Evolutionary conservation across 2,888 invertebrate genomes (phyloP).

Genomic region (Polyommatus icarus): DNA sequence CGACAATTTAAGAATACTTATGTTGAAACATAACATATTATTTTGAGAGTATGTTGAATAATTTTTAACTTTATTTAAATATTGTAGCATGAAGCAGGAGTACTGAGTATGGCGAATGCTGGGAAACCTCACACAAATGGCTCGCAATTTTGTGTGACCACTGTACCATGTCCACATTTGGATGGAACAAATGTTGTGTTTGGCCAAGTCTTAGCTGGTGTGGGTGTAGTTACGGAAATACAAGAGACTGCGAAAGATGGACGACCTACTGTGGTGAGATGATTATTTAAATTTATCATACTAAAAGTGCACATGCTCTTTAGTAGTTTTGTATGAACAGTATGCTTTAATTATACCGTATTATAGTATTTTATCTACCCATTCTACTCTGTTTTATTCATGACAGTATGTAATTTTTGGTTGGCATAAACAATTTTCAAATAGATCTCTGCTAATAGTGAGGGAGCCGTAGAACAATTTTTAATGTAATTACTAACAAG

Average conservation of each 20-base stretch:
- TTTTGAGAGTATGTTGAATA: too few species aligned
- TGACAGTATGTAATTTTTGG: too few species aligned
- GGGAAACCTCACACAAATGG: constrained; percentile 91
- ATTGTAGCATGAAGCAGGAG: constrained; percentile 82
- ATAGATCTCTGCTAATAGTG: too few species aligned
- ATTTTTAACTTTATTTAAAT: neutral
- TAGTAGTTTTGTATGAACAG: too few species aligned
- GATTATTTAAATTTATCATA: constrained; percentile 35
- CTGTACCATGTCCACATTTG: constrained; percentile 86
- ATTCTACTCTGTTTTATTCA: too few species aligned
- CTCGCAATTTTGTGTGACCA: constrained; percentile 96
- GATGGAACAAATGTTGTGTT: constrained; percentile 91
- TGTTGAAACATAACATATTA: too few species aligned
- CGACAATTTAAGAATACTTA: too few species aligned
- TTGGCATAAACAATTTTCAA: too few species aligned
- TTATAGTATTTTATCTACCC: too few species aligned
- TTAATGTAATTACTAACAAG: too few species aligned
- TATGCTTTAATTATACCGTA: too few species aligned
- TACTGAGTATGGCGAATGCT: constrained; percentile 90
- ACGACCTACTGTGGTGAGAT: constrained; percentile 80
- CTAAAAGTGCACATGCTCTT: neutral
- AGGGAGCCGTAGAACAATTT: too few species aligned
- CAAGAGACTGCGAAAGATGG: constrained; percentile 82
- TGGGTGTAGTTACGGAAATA: constrained; percentile 86
- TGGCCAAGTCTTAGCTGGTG: constrained; percentile 88